Percentiles rank a stretch among this genome's conserved stretches.
phyloP scores from a whole-genome alignment of 2,113 vertebrate genomes.

The Heliornis fulica region DNA sequence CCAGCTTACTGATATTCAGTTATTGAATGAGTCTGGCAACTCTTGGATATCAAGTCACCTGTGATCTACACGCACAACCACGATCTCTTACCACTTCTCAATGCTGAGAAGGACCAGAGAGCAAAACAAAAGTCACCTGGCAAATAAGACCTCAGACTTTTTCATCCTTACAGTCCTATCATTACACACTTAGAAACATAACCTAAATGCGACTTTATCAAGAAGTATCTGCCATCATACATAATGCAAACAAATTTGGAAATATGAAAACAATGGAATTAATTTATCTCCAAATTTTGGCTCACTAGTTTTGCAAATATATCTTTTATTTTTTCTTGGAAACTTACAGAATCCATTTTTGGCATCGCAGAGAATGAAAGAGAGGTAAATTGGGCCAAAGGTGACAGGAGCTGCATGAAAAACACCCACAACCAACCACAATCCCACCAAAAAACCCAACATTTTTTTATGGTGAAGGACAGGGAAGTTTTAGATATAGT shows the following conservation, averaged over 20 bases:
- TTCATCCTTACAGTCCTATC: background rate
- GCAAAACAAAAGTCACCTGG: background rate
- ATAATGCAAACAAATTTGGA: background rate
- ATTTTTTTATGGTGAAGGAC: background rate
- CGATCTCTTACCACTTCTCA: background rate
- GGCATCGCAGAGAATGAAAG: no score
- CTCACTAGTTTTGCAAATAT: background rate
- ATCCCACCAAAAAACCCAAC: background rate
- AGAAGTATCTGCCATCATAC: background rate
- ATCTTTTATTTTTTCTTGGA: no score
- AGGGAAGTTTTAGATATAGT: background rate
- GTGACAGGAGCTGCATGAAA: background rate
- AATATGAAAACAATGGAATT: background rate
- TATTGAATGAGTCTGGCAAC: background rate
- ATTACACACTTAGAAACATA: background rate
- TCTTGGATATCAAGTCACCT: background rate
- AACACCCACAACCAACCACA: background rate
- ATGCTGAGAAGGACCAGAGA: accelerated
- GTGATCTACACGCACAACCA: background rate
- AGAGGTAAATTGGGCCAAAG: background rate
- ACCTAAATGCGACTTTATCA: background rate
- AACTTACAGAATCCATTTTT: no score
- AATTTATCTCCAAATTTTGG: background rate
- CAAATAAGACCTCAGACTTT: background rate
- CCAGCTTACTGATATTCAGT: background rate